A percentile compares a stretch with the other conserved stretches of the same genome.
Evolutionary conservation across 2,888 invertebrate genomes (phyloP).

Genomic region (Saturnia pavonia): DNA sequence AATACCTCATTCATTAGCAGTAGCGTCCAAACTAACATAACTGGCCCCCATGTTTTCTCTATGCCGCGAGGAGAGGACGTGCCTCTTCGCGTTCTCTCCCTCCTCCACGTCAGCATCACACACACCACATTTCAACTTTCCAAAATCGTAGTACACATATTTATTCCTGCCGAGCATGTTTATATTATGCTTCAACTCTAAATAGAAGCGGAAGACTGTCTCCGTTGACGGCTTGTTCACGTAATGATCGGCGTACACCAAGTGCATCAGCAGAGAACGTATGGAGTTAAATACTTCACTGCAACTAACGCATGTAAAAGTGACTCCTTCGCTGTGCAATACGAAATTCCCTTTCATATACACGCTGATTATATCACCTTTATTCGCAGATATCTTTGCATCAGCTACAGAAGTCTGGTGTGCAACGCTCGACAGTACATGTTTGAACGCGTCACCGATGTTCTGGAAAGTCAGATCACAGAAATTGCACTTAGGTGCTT

Average conservation of each 20-base stretch:
- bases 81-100: constrained; percentile 70
- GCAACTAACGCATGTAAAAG: constrained; percentile 61
- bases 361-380: constrained; percentile 69
- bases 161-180: constrained; percentile 70
- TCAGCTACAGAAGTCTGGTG: constrained; percentile 62
- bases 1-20: constrained; percentile 66
- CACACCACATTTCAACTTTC: constrained; percentile 67
- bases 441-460: constrained; percentile 51
- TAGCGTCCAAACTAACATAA: constrained; percentile 64
- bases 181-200: constrained; percentile 73
- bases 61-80: constrained; percentile 67
- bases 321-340: constrained; percentile 63
- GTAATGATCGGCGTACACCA: constrained; percentile 70
- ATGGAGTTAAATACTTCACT: constrained; percentile 65
- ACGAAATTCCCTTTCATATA: constrained; percentile 71
- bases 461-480: constrained; percentile 56
- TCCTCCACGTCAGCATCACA: constrained; percentile 65
- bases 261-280: constrained; percentile 60
- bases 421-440: constrained; percentile 55
- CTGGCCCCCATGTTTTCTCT: constrained; percentile 76
- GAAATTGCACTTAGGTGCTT: constrained; percentile 51
- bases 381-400: constrained; percentile 46
- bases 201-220: constrained; percentile 70
- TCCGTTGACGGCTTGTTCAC: constrained; percentile 56
- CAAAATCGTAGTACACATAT: constrained; percentile 69